Evolutionary conservation across 2,888 invertebrate genomes (phyloP), one percentile per base, ranked within the genome.

Genomic region (Molanna angustata): DNA sequence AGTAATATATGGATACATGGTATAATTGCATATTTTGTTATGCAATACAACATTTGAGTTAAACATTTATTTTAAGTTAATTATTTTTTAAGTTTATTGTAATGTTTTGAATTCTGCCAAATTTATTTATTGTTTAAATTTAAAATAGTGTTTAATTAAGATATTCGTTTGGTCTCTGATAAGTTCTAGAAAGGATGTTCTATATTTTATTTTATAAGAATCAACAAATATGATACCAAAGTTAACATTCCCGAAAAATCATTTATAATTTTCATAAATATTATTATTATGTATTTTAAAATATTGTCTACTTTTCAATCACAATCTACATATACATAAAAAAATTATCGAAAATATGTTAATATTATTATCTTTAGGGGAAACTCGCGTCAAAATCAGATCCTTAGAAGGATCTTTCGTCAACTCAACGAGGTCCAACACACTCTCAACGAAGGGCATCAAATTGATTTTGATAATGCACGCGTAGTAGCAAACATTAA

Each of bases 231-330:
- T 54, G 56, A 83, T 83, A 82, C 83, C 83, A 84, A 84, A 84
- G 83, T 82, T 81, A 82, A 83, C 83, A 84, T 83, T 84, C 83
- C 83, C 79, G 80, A 57, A 52, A 52, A 51, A 39, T 51, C 52
- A 49, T 53, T 55, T 16, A 39, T 14, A 41, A 49, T 33, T 18
- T 35, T 19, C 22, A 44, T 51, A 22, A 22, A 35, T 19, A 27
- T 50, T 32, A 46, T 47, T 42, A 42, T 19, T 17, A 20, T 41
- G 13, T 41, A 21, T 32, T 32, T 32, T 42, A 32, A 9, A 49
- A 22, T 39, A 22, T 27, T 31, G 9, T 21, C 21, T 49, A 27
- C 9, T 39, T 41, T 20, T 41, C 33, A 17, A 17, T 14, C 27
- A 35, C 7, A n/a, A n/a, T n/a, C n/a, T n/a, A n/a, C n/a, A n/a